phyloP scores from a whole-genome alignment of 2,113 vertebrate genomes.

The Octodon degus region DNA sequence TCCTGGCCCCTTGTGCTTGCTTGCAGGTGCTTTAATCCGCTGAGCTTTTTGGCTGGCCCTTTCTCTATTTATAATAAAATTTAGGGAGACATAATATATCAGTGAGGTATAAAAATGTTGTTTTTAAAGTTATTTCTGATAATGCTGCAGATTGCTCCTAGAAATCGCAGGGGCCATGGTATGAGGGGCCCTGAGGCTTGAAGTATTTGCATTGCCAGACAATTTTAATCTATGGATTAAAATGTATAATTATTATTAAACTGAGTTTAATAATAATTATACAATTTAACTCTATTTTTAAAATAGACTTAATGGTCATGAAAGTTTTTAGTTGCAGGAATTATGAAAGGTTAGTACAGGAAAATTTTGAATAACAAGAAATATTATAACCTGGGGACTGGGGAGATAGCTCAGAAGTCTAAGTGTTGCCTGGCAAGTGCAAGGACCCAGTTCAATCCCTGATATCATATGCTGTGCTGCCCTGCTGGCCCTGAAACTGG shows the following conservation, averaged over 20 bases:
- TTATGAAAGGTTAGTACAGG: not conserved
- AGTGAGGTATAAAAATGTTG: not conserved
- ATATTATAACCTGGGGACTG: not conserved
- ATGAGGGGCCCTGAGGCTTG: not conserved
- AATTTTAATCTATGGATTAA: not conserved
- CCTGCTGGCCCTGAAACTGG: too few species aligned
- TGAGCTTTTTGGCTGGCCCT: too few species aligned
- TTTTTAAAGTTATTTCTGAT: not conserved
- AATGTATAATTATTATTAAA: not conserved
- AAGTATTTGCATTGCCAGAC: not conserved
- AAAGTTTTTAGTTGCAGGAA: not conserved
- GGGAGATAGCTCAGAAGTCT: too few species aligned
- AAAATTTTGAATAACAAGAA: not conserved
- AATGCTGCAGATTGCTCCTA: not conserved
- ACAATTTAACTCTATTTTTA: not conserved
- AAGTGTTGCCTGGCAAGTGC: too few species aligned
- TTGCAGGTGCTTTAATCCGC: too few species aligned
- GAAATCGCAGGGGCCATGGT: not conserved
- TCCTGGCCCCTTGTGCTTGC: too few species aligned
- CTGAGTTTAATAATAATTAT: not conserved
- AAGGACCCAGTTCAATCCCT: too few species aligned
- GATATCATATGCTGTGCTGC: too few species aligned
- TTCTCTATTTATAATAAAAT: constrained; percentile 17
- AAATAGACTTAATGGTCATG: not conserved
- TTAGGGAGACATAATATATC: not conserved